phyloP scores from a whole-genome alignment of 2,888 invertebrate species.

The Unio delphinus region DNA sequence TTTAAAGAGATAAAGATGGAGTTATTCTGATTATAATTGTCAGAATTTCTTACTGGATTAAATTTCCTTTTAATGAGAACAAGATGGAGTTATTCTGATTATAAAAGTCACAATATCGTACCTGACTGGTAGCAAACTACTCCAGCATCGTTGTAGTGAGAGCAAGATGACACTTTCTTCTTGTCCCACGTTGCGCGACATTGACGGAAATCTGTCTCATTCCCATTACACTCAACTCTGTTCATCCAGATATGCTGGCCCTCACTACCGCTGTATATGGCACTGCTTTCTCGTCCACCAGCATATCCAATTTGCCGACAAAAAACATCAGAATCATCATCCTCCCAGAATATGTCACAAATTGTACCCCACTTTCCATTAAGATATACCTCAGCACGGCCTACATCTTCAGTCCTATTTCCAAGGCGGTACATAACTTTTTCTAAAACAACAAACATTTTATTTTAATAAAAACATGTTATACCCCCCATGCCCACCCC shows the following conservation, averaged over 20 bases:
- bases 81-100: too few relatives aligned
- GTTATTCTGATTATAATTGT: too few relatives aligned
- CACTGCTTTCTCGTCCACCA: constrained; percentile 35
- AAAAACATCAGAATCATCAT: constrained; percentile 49
- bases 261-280: constrained; percentile 13
- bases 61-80: too few relatives aligned
- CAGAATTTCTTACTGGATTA: constrained; percentile 19
- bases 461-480: neutral
- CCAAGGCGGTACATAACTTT: constrained; percentile 47
- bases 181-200: constrained; percentile 72
- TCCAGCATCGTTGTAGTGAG: constrained; percentile 42
- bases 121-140: constrained; percentile 52
- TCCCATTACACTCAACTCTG: constrained; percentile 79
- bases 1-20: too few relatives aligned
- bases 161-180: constrained; percentile 27
- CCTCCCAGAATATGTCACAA: constrained; percentile 38
- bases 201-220: constrained; percentile 79
- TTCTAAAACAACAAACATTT: constrained; percentile 19
- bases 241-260: constrained; percentile 76
- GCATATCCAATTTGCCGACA: constrained; percentile 45
- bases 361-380: constrained; percentile 51
- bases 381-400: constrained; percentile 52
- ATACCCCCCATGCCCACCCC: too few relatives aligned
- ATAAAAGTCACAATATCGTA: constrained; percentile 10
- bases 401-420: constrained; percentile 28